A percentile compares a stretch with the other conserved stretches of the same genome.
Conservation (phyloP, 2,888 invertebrate genomes). For the Eristalinus sepulchralis region DNA sequence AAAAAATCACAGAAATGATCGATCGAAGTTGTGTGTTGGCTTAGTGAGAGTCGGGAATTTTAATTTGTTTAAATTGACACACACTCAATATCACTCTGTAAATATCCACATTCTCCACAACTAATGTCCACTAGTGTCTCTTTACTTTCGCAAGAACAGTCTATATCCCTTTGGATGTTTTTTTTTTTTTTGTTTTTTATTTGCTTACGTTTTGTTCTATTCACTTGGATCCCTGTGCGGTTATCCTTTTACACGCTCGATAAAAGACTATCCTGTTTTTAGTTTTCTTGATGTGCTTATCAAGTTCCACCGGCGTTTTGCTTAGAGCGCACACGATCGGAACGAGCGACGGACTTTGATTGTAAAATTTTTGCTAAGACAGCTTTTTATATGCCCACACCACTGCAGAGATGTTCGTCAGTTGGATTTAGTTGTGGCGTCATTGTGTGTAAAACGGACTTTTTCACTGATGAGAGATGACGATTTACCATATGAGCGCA, state of each 20-base stretch:
- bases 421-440: conserved; percentile 46
- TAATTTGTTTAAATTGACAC: background rate
- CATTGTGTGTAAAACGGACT: conserved; percentile 63
- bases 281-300: conserved; percentile 11
- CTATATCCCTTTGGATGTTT: background rate
- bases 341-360: conserved; percentile 70
- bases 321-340: conserved; percentile 66
- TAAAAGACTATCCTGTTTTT: conserved; percentile 23
- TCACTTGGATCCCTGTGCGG: conserved; percentile 30
- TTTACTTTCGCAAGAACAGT: conserved; percentile 8
- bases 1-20: background rate
- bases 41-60: conserved; percentile 4
- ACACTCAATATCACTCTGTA: conserved; percentile 13
- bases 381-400: conserved; percentile 71
- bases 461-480: conserved; percentile 67
- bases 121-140: conserved; percentile 9
- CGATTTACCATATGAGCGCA: conserved; percentile 60
- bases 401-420: conserved; percentile 48
- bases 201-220: conserved; percentile 60
- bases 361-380: conserved; percentile 67
- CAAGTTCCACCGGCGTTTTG: conserved; percentile 54
- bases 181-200: conserved; percentile 9
- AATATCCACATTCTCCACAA: conserved; percentile 40
- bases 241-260: conserved; percentile 41
- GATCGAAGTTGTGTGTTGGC: background rate